phyloP scores from a whole-genome alignment of 2,888 invertebrate genomes.

The Lepetodrilus schrolli region DNA sequence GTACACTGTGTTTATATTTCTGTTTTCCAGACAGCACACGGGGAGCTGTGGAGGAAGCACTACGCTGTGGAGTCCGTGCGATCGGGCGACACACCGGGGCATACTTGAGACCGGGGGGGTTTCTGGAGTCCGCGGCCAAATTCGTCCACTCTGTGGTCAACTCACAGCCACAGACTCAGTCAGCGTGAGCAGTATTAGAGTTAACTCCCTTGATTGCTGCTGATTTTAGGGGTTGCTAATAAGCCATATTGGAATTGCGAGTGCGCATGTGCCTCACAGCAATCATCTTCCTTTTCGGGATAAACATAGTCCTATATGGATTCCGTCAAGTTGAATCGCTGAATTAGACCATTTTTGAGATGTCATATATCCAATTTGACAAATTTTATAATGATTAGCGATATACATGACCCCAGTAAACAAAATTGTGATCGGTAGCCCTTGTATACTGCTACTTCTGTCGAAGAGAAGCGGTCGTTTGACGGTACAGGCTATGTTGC shows the following conservation, averaged over 20 bases:
- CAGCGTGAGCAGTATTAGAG: not conserved
- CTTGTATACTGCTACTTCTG: no score
- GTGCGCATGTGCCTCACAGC: not conserved
- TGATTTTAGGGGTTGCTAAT: not conserved
- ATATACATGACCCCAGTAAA: no score
- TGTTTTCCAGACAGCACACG: constrained; percentile 43
- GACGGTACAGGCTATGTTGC: no score
- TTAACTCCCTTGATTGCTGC: not conserved
- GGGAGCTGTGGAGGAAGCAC: constrained; percentile 46
- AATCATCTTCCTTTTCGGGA: no score
- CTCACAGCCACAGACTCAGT: not conserved
- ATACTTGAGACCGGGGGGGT: constrained; percentile 44
- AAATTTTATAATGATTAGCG: no score
- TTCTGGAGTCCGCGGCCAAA: constrained; percentile 47
- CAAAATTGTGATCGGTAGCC: no score
- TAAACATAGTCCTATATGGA: no score
- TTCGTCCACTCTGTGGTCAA: constrained; percentile 32
- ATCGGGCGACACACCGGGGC: constrained; percentile 54
- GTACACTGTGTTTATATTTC: not conserved
- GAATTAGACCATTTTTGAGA: no score
- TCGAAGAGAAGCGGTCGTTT: no score
- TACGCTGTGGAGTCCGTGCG: constrained; percentile 53
- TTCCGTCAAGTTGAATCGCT: no score
- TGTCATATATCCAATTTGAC: no score
- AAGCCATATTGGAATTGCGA: not conserved